Evolutionary conservation across 2,888 invertebrate species (phyloP), one percentile per base, ranked within the genome.

Genomic region (Himalopsyche kuldschensis): DNA sequence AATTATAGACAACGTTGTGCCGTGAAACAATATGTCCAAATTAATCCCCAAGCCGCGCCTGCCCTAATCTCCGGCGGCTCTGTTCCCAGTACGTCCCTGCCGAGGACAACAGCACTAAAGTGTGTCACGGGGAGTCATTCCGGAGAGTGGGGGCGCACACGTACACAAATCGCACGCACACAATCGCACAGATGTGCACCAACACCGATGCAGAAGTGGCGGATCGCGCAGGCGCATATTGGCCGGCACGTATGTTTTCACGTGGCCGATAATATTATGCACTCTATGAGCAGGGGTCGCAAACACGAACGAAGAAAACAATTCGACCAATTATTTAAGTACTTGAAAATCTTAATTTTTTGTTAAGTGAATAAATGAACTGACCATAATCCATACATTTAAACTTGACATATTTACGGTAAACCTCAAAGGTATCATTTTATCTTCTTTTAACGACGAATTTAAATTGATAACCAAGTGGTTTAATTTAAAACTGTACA

Each of bases 61-160:
- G 80, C n/a, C 69, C 80, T 63, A 63, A 69, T 24, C 27, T 20
- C 20, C 24, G 80, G 76, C 47, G 41, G 27, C 24, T 41, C 2
- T 46, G n/a, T n/a, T 20, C 80, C 80, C 46, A 35, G 31, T 32
- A 24, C 76, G n/a, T 27, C 11, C 63, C 76, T 55, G 55, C 48
- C 27, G 75, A 80, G 83, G 80, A 76, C 48, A 80, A 83, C 35
- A 80, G 48, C 83, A 80, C 80, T 77, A 77, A 83, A 80, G 63
- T 83, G 69, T 80, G 83, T 83, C 83, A 83, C 76, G 83, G 83
- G 31, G 55, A 35, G 30, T 55, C 46, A 24, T 76, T 24, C 32
- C 24, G 24, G 27, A 69, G 80, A 69, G 80, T 69, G 55, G 55
- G 55, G 55, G 55, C 55, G 24, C 55, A 55, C 55, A 55, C 55